Evolutionary conservation across 2,888 invertebrate genomes (phyloP), one percentile per base, ranked within the genome.

Genomic region (Apamea sordens): DNA sequence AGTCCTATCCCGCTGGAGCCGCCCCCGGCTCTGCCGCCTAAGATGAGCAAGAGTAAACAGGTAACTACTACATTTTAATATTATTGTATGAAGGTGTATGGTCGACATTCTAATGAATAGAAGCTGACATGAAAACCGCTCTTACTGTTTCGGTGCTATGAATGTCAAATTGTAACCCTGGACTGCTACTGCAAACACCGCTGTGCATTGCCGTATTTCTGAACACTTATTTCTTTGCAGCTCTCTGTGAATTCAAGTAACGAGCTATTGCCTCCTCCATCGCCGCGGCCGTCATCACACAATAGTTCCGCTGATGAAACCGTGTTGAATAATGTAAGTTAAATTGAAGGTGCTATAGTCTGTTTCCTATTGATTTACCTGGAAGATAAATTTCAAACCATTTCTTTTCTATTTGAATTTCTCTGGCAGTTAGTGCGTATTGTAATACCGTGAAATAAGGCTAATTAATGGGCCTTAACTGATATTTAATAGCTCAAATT

Each of bases 21-120:
- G 2, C 88, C 97, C 21, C 88, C 97, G 4, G 97, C 97, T 32
- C 90, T 97, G 80, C 97, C 97, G 50, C 97, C 97, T 65, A 97
- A 97, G 92, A 96, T 95, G 94, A 97, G 92, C 89, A 97, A 94
- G 88, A 95, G 85, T 83, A 96, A 95, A 93, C 95, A 93, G 94
- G 96, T 94, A 90, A 76, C 21, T 32, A 59, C 0, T 36, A n/a
- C 21, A 44, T 24, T 53, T 65, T 79, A 2, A 6, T 36, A 32
- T 50, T 50, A 50, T 24, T 70, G 15, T 5, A 15, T 15, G 32
- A 50, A 32, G 50, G 2, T 68, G 11, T 50, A 50, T 6, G 8
- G 21, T 50, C 13, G n/a, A n/a, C n/a, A n/a, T n/a, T n/a, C n/a
- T n/a, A n/a, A n/a, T n/a, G n/a, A n/a, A n/a, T n/a, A 68, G 4